Evolutionary conservation across 2,888 invertebrate genomes (phyloP).

Genomic region (Eremobia ochroleuca): DNA sequence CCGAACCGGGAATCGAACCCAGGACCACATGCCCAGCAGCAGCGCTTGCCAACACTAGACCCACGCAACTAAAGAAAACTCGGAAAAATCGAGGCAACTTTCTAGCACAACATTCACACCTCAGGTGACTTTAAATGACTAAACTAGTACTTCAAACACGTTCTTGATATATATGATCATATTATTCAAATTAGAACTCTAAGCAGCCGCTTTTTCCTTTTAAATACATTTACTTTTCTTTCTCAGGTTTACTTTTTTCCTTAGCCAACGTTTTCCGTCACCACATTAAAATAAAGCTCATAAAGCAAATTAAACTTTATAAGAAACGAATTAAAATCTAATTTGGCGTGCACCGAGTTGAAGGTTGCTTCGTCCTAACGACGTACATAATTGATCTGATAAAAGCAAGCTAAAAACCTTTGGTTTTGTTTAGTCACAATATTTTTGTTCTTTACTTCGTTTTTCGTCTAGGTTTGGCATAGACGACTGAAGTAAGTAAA

Average conservation of each 20-base stretch:
- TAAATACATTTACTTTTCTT: conserved; percentile 35
- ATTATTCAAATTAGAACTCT: conserved; percentile 40
- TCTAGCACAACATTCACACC: conserved; percentile 5
- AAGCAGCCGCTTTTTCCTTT: conserved; percentile 21
- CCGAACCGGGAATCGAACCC: too few relatives aligned
- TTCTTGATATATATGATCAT: conserved; percentile 15
- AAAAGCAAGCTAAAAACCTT: conserved; percentile 62
- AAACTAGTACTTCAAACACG: not conserved
- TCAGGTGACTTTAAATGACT: conserved; percentile 7
- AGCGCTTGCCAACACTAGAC: not conserved
- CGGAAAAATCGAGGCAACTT: not conserved
- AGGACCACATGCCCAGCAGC: too few relatives aligned
- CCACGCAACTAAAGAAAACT: not conserved
- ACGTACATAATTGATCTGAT: conserved; percentile 75
- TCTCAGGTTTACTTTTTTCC: conserved; percentile 24
- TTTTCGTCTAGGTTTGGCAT: too few relatives aligned
- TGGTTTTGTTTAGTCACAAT: conserved; percentile 54
- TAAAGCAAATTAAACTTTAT: conserved; percentile 62
- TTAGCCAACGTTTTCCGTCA: conserved; percentile 50
- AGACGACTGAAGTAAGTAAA: too few relatives aligned
- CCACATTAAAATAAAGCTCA: conserved; percentile 53
- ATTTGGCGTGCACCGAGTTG: conserved; percentile 68
- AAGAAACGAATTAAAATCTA: conserved; percentile 73
- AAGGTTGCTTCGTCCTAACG: conserved; percentile 65
- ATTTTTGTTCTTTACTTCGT: conserved; percentile 35